Conservation (phyloP, 2,888 invertebrate genomes). For the Eristalis arbustorum region DNA sequence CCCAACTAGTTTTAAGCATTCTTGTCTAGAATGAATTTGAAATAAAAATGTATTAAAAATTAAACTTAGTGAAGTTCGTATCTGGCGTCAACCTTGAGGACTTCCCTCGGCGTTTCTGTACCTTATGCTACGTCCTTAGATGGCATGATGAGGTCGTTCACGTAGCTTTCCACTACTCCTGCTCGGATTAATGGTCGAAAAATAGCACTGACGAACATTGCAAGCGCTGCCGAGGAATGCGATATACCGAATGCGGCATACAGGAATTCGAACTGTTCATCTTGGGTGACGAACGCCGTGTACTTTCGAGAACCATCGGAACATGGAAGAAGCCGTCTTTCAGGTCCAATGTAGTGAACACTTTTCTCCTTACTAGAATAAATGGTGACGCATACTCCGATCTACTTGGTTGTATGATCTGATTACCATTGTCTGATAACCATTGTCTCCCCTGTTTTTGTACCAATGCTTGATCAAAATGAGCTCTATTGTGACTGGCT, state of each 20-base stretch:
- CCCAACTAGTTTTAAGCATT: too few relatives aligned
- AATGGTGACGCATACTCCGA: too few relatives aligned
- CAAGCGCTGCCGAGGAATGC: conserved; percentile 65
- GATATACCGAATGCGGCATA: conserved; percentile 70
- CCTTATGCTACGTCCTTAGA: not conserved
- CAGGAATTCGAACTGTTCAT: conserved; percentile 71
- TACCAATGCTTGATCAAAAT: too few relatives aligned
- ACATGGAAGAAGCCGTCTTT: conserved; percentile 72
- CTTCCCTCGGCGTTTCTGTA: not conserved
- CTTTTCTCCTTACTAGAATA: not conserved
- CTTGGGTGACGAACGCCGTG: conserved; percentile 72
- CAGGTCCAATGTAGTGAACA: conserved; percentile 70
- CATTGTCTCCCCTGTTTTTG: too few relatives aligned
- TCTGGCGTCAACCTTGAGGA: not conserved
- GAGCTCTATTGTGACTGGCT: too few relatives aligned
- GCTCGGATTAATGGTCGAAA: not conserved
- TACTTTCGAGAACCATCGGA: conserved; percentile 31
- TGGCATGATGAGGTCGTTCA: not conserved
- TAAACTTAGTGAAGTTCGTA: conserved; percentile 19
- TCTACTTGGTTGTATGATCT: too few relatives aligned
- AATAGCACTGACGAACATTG: not conserved
- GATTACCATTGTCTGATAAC: too few relatives aligned
- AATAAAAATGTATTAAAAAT: too few relatives aligned
- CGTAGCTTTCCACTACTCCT: not conserved
- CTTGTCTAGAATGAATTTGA: too few relatives aligned